A percentile compares a stretch with the other conserved stretches of the same genome.
Evolutionary conservation across 2,113 vertebrate species (phyloP).

Genomic region (Helogale parvula): DNA sequence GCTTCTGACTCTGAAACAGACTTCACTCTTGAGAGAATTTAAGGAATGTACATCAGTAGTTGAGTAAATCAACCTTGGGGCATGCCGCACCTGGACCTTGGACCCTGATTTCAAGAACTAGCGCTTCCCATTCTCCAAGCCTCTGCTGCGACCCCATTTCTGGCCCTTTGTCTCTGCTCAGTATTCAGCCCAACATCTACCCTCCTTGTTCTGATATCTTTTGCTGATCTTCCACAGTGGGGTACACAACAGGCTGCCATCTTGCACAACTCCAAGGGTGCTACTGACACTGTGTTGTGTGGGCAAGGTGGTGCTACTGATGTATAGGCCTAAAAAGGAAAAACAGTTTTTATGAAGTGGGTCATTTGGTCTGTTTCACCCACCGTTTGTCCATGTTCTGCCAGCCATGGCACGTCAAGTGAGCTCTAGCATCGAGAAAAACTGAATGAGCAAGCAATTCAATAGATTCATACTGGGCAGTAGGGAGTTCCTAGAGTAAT

Average conservation of each 20-base stretch:
- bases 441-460: background rate
- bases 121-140: background rate
- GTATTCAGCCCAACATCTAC: accelerated
- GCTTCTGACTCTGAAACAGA: background rate
- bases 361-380: background rate
- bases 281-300: accelerated
- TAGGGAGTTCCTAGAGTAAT: background rate
- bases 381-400: background rate
- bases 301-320: background rate
- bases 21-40: background rate
- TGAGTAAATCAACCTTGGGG: too few relatives aligned
- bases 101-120: background rate
- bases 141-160: background rate
- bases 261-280: background rate
- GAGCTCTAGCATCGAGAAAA: background rate
- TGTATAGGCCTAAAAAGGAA: background rate
- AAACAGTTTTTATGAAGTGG: background rate
- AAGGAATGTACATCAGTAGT: background rate
- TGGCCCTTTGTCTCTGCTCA: background rate
- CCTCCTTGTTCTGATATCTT: background rate
- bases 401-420: too few relatives aligned
- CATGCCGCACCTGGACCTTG: background rate
- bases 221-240: background rate
- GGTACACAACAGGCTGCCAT: too few relatives aligned
- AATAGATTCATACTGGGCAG: background rate